These are phyloP conservation scores for Hemiprocne comata DNA, from an alignment of 2,113 vertebrate genomes.

Conservation along the genomic window DNA sequence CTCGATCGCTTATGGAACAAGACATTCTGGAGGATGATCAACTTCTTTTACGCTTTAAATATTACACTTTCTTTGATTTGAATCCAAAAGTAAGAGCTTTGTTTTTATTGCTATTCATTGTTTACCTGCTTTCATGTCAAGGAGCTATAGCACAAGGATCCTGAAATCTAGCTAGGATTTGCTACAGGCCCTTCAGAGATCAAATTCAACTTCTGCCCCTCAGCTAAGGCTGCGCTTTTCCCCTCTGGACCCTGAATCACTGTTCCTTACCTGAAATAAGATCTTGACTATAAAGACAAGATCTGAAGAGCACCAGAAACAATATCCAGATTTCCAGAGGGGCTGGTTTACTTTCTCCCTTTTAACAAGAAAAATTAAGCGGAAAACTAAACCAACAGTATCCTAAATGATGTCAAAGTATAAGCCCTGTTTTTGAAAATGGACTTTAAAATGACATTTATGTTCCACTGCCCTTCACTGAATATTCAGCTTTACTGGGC, in stretches of 20 bases:
- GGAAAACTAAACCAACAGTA: not conserved
- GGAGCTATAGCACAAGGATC: not conserved
- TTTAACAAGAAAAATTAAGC: not conserved
- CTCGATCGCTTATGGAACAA: constrained; percentile 96
- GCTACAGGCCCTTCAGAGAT: not conserved
- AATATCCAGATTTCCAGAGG: not conserved
- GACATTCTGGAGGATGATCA: constrained; percentile 88
- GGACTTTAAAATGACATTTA: not conserved
- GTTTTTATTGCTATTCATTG: not conserved
- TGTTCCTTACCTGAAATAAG: not conserved
- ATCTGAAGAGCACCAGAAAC: not conserved
- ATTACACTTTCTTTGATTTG: constrained; percentile 97
- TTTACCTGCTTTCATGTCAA: constrained; percentile 11
- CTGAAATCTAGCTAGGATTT: not conserved
- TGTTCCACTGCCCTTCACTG: not conserved
- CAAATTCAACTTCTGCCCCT: not conserved
- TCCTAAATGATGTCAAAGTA: not conserved
- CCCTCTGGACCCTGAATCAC: constrained; percentile 8
- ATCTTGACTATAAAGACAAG: not conserved
- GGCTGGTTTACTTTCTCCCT: not conserved
- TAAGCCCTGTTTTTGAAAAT: not conserved
- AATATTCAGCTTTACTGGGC: not conserved
- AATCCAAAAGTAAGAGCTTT: constrained; percentile 91
- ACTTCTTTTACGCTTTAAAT: constrained; percentile 93
- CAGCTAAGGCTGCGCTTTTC: not conserved